Evolutionary conservation across 2,888 invertebrate species (phyloP).

Genomic region (Arrhopalites spinosus): DNA sequence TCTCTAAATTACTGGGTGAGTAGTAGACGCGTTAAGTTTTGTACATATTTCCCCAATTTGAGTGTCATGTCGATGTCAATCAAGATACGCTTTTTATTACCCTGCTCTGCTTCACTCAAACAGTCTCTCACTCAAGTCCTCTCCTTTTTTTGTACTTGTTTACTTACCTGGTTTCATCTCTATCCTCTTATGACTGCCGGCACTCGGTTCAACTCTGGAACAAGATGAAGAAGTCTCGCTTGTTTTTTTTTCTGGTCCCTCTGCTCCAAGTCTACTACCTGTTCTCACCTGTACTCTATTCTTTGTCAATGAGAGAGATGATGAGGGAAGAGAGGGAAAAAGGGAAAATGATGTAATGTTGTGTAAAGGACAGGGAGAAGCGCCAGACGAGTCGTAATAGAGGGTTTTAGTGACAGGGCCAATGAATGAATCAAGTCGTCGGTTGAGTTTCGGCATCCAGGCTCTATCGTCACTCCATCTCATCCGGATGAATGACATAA

Average conservation of each 20-base stretch:
- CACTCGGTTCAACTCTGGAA: slow-evolving; percentile 24
- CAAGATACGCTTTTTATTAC: slow-evolving; percentile 45
- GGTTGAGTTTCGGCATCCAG: slow-evolving; percentile 15
- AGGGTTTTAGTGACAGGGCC: slow-evolving; percentile 33
- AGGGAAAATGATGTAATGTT: slow-evolving; percentile 33
- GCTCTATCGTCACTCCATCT: slow-evolving; percentile 11
- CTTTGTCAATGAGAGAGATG: background rate
- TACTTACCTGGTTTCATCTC: slow-evolving; percentile 11
- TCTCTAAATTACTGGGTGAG: slow-evolving; percentile 81
- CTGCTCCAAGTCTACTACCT: background rate
- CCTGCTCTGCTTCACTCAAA: slow-evolving; percentile 27
- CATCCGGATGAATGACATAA: slow-evolving; percentile 30
- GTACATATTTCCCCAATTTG: slow-evolving; percentile 45
- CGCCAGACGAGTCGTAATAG: slow-evolving; percentile 43
- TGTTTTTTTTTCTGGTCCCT: background rate
- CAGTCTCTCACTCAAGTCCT: slow-evolving; percentile 29
- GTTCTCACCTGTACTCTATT: background rate
- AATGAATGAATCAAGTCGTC: slow-evolving; percentile 36
- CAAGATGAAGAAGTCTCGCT: slow-evolving; percentile 12
- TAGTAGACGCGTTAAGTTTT: slow-evolving; percentile 24
- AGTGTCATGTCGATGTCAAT: slow-evolving; percentile 45
- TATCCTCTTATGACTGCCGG: slow-evolving; percentile 29
- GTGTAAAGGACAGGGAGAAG: slow-evolving; percentile 19
- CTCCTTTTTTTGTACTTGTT: slow-evolving; percentile 24
- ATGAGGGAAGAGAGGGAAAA: background rate